Percentiles rank a stretch among this genome's conserved stretches.
Conservation (phyloP, 2,797 vertebrate genomes). For the Mus caroli region DNA sequence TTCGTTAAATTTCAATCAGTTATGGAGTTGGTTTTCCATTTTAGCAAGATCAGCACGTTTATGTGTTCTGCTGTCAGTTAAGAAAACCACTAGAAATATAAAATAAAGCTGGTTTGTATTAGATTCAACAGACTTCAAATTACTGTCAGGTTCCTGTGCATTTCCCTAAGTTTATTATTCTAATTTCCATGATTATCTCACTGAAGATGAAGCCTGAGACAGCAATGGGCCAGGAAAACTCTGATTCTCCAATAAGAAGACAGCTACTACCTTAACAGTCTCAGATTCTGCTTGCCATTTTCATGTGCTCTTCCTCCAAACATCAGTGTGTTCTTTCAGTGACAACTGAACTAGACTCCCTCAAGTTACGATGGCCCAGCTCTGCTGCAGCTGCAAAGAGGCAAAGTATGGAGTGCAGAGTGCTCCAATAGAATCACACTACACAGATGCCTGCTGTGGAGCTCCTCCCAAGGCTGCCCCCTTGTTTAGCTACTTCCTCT, state of each 20-base stretch:
- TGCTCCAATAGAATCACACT: too few species aligned
- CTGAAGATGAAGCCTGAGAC: not conserved
- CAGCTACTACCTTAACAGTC: not conserved
- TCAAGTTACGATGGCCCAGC: not conserved
- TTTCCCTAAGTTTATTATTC: constrained; percentile 13
- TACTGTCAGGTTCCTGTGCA: not conserved
- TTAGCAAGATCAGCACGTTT: constrained; percentile 37
- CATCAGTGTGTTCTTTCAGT: not conserved
- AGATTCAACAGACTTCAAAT: constrained; percentile 35
- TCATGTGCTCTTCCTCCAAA: not conserved
- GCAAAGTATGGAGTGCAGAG: not conserved
- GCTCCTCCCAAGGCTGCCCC: not conserved
- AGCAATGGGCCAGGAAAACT: not conserved
- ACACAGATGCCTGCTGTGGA: not conserved
- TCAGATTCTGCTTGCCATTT: not conserved
- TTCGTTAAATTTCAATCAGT: not conserved
- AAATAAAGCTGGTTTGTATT: constrained; percentile 4
- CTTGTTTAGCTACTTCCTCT: not conserved
- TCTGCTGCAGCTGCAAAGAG: not conserved
- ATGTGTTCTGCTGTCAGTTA: not conserved
- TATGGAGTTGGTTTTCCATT: not conserved
- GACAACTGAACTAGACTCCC: not conserved
- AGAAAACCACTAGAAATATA: constrained; percentile 16
- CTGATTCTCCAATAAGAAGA: not conserved
- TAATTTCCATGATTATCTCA: constrained; percentile 13